A percentile compares a stretch with the other conserved stretches of the same genome.
Conservation (phyloP, 2,797 vertebrate genomes). For the Hydrocynus forskahlii region DNA sequence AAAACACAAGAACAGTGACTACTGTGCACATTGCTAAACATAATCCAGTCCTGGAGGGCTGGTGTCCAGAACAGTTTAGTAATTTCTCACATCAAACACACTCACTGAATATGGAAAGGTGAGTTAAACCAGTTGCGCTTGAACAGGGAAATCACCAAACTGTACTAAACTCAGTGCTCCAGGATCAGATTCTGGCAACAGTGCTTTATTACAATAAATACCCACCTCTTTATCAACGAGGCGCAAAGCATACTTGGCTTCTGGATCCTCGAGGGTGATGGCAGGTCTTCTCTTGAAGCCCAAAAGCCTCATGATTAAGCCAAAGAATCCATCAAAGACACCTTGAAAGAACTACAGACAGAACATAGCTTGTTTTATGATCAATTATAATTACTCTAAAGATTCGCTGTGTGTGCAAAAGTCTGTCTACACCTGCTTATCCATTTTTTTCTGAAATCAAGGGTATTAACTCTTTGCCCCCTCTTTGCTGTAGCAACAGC, state of each 20-base stretch:
- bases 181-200: background rate
- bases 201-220: background rate
- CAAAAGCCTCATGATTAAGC: slow-evolving; percentile 73
- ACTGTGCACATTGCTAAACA: background rate
- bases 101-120: too few relatives aligned
- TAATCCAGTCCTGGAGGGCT: too few relatives aligned
- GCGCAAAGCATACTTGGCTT: slow-evolving; percentile 88
- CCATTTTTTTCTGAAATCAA: too few relatives aligned
- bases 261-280: slow-evolving; percentile 90
- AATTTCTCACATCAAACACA: too few relatives aligned
- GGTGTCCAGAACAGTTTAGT: too few relatives aligned
- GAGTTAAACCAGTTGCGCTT: too few relatives aligned
- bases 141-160: too few relatives aligned
- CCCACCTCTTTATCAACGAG: slow-evolving; percentile 92
- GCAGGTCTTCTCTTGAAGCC: slow-evolving; percentile 77
- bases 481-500: too few relatives aligned
- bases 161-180: too few relatives aligned
- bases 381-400: background rate
- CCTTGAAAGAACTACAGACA: slow-evolving; percentile 70
- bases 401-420: background rate
- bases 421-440: too few relatives aligned
- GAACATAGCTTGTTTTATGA: background rate
- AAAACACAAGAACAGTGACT: background rate
- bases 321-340: slow-evolving; percentile 67
- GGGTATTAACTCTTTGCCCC: too few relatives aligned